phyloP scores from a whole-genome alignment of 2,797 vertebrate genomes.

The Hippocampus kuda region DNA sequence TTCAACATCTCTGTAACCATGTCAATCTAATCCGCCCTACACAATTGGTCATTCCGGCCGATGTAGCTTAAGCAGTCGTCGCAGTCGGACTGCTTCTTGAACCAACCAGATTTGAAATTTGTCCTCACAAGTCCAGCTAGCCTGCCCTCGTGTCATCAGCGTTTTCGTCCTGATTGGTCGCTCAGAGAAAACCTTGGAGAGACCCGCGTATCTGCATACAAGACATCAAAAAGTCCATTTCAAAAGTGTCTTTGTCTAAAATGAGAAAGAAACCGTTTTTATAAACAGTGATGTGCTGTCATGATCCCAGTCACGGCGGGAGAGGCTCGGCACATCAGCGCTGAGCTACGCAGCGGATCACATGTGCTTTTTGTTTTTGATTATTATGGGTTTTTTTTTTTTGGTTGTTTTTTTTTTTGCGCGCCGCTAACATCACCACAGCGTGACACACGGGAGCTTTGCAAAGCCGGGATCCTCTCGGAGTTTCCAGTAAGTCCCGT shows the following conservation, averaged over 20 bases:
- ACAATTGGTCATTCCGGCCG: too few species aligned
- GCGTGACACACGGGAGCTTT: constrained; percentile 65
- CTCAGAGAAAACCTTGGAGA: neutral
- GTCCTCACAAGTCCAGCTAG: too few species aligned
- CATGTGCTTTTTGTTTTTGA: neutral
- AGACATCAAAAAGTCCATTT: too few species aligned
- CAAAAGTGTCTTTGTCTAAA: neutral
- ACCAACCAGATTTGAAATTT: too few species aligned
- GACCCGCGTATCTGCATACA: too few species aligned
- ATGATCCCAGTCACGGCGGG: constrained; percentile 3
- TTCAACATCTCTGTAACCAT: too few species aligned
- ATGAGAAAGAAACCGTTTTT: neutral
- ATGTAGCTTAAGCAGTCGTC: too few species aligned
- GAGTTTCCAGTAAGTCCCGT: constrained; percentile 83
- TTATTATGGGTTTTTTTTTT: neutral
- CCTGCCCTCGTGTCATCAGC: too few species aligned
- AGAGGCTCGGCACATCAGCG: constrained; percentile 1
- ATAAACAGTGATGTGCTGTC: neutral
- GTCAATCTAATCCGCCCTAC: too few species aligned
- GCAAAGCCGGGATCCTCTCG: constrained; percentile 80
- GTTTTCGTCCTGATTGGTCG: too few species aligned
- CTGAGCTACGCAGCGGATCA: neutral
- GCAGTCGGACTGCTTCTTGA: too few species aligned
- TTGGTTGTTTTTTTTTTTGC: neutral
- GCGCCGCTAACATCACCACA: constrained; percentile 71